phyloP scores from a whole-genome alignment of 2,888 invertebrate genomes.

The Polydrusus pterygomalis region DNA sequence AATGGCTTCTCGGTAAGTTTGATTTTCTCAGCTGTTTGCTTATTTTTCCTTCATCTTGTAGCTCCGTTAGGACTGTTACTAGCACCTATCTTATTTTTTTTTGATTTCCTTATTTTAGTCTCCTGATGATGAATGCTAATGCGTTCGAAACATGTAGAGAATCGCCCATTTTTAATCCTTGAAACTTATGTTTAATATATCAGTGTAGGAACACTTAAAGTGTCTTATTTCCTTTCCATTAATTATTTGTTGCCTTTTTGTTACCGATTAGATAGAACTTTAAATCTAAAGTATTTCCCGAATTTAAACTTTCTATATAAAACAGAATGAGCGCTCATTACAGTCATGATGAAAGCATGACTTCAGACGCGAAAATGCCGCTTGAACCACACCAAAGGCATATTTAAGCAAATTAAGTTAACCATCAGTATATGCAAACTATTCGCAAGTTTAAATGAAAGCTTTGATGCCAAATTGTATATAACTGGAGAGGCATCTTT shows the following conservation, averaged over 20 bases:
- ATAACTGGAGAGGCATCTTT: slow-evolving; percentile 35
- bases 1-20: too few species aligned
- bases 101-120: too few species aligned
- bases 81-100: too few species aligned
- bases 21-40: too few species aligned
- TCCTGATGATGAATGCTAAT: too few species aligned
- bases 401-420: slow-evolving; percentile 38
- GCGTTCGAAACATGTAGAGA: too few species aligned
- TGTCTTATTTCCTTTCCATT: too few species aligned
- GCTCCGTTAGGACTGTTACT: too few species aligned
- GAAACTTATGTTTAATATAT: too few species aligned
- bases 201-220: too few species aligned
- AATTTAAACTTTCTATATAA: slow-evolving; percentile 8
- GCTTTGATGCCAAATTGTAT: slow-evolving; percentile 44
- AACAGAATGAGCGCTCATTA: slow-evolving; percentile 18
- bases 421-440: slow-evolving; percentile 43
- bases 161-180: too few species aligned
- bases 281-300: neutral
- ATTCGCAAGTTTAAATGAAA: slow-evolving; percentile 36
- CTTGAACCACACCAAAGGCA: slow-evolving; percentile 20
- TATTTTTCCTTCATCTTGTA: too few species aligned
- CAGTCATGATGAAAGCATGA: slow-evolving; percentile 16
- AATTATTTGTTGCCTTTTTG: neutral
- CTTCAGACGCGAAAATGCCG: slow-evolving; percentile 24
- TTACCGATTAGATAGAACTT: neutral